Evolutionary conservation across 1,140 invertebrate genomes (phyloP).

Genomic region (Condylostylus longicornis): DNA sequence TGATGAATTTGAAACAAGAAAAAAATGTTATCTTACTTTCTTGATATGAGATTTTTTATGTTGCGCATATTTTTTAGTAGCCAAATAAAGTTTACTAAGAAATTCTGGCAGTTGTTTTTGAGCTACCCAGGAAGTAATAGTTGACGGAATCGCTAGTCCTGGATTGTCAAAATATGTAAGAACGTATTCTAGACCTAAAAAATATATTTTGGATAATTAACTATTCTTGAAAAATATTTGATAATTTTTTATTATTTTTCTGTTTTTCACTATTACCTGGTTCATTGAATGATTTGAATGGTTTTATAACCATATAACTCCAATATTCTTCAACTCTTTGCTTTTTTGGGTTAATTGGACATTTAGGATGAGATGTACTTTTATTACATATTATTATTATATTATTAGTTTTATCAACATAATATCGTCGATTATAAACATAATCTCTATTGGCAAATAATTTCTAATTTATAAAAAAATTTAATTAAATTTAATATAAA

Average conservation of each 20-base stretch:
- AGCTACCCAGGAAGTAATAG: slow-evolving; percentile 51
- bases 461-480: slow-evolving; percentile 42
- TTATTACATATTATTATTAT: slow-evolving; percentile 36
- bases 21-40: no score
- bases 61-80: slow-evolving; percentile 28
- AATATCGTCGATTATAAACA: slow-evolving; percentile 61
- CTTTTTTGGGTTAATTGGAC: slow-evolving; percentile 26
- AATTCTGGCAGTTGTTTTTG: slow-evolving; percentile 33
- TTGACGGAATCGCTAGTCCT: slow-evolving; percentile 50
- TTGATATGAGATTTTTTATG: no score
- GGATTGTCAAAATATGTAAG: slow-evolving; percentile 81
- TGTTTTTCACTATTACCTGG: slow-evolving; percentile 10
- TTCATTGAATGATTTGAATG: slow-evolving; percentile 30
- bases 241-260: no score
- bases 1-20: no score
- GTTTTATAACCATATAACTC: slow-evolving; percentile 74
- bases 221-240: neutral
- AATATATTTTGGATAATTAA: slow-evolving; percentile 1
- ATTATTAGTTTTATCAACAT: slow-evolving; percentile 37
- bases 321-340: slow-evolving; percentile 61
- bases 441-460: slow-evolving; percentile 78
- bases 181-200: slow-evolving; percentile 58
- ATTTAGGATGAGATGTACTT: slow-evolving; percentile 27
- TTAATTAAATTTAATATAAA: slow-evolving; percentile 7
- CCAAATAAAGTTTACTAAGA: slow-evolving; percentile 28